Conservation (phyloP, 2,797 vertebrate species). For the Cynodonichthys magdalenae region DNA sequence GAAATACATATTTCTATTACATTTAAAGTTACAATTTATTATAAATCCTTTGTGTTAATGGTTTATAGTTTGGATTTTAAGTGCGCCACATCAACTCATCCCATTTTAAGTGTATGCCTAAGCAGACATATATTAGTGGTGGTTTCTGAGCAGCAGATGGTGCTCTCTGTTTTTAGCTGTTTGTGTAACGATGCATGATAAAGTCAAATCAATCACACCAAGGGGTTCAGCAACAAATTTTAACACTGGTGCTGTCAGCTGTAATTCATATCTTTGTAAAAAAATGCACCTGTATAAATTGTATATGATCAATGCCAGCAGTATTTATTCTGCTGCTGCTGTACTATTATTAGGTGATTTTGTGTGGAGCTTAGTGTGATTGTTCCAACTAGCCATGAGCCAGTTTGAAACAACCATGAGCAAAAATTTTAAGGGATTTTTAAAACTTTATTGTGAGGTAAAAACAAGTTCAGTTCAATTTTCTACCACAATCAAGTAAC, state of each 20-base stretch:
- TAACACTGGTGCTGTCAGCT: background rate
- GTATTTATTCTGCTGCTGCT: background rate
- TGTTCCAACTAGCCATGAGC: constrained; percentile 12
- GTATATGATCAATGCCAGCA: background rate
- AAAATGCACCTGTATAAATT: background rate
- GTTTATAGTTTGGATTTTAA: constrained; percentile 6
- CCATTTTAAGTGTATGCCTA: constrained; percentile 34
- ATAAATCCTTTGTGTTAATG: constrained; percentile 5
- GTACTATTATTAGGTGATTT: background rate
- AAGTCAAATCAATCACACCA: constrained; percentile 43
- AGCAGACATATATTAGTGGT: constrained; percentile 33
- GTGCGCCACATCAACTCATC: constrained; percentile 12
- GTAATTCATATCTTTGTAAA: background rate
- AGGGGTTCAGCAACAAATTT: constrained; percentile 22
- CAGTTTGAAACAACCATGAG: too few relatives aligned
- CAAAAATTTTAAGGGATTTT: too few relatives aligned
- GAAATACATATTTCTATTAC: background rate
- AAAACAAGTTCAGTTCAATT: too few relatives aligned
- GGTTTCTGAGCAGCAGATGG: constrained; percentile 12
- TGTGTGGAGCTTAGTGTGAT: constrained; percentile 49
- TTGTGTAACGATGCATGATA: constrained; percentile 33
- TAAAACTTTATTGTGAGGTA: too few relatives aligned
- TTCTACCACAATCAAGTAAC: too few relatives aligned
- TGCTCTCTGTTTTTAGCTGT: constrained; percentile 15
- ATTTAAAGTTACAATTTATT: background rate